Conservation (phyloP, 1,140 invertebrate species). For the Euwallacea similis region DNA sequence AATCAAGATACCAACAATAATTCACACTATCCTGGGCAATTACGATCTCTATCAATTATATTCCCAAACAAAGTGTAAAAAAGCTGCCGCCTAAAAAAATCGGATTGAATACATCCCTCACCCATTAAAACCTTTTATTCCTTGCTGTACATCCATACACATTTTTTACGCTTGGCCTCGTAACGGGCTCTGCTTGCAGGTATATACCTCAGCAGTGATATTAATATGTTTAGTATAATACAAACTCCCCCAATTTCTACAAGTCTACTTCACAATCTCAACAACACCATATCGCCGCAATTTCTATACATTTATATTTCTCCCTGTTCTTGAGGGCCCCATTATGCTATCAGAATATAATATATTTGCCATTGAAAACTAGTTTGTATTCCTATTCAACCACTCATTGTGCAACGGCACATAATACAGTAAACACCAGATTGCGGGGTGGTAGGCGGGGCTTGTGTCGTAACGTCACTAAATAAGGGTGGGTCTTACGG, state of each 20-base stretch:
- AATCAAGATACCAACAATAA: too few species aligned
- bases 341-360: slow-evolving; percentile 49
- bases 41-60: too few species aligned
- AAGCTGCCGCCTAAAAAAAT: too few species aligned
- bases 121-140: slow-evolving; percentile 3
- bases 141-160: background rate
- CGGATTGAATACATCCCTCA: background rate
- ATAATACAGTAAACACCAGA: slow-evolving; percentile 53
- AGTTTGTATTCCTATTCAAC: slow-evolving; percentile 54
- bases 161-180: slow-evolving; percentile 31
- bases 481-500: slow-evolving; percentile 34
- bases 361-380: slow-evolving; percentile 51
- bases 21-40: too few species aligned
- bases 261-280: slow-evolving; percentile 29
- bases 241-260: slow-evolving; percentile 30
- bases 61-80: too few species aligned
- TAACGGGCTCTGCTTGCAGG: background rate
- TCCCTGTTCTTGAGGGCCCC: slow-evolving; percentile 41
- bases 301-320: slow-evolving; percentile 41
- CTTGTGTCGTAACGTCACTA: slow-evolving; percentile 40
- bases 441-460: slow-evolving; percentile 41
- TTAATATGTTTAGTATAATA: slow-evolving; percentile 20
- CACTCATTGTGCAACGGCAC: slow-evolving; percentile 48
- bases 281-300: slow-evolving; percentile 34
- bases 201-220: slow-evolving; percentile 7